These are phyloP conservation scores for Acyrthosiphon pisum DNA, from an alignment of 1,140 invertebrate genomes.

Conservation along the genomic window DNA sequence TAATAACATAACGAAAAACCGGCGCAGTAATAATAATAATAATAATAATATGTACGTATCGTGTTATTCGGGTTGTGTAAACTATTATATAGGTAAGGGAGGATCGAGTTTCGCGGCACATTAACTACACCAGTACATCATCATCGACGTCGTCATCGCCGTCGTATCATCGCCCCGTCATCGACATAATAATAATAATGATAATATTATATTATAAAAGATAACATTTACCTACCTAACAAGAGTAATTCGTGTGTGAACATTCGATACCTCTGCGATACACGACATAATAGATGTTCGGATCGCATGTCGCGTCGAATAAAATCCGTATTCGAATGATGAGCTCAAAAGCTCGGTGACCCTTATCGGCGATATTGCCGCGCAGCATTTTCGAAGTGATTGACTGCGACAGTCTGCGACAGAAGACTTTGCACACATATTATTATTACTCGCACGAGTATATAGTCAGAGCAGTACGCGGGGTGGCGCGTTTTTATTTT, in stretches of 20 bases:
- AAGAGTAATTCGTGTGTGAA: constrained; percentile 12
- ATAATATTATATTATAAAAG: neutral
- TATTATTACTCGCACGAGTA: no score
- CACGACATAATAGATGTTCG: neutral
- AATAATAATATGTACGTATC: neutral
- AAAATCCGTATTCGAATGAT: neutral
- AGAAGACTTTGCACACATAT: no score
- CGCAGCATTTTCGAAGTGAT: neutral
- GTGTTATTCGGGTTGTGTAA: neutral
- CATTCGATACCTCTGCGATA: neutral
- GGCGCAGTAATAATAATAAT: neutral
- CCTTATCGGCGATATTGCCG: neutral
- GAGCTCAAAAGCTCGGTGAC: neutral
- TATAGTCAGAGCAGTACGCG: no score
- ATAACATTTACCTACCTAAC: constrained; percentile 4
- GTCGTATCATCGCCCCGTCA: neutral
- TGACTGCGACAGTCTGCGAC: no score
- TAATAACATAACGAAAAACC: neutral
- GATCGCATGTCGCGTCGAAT: neutral
- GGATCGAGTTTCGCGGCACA: constrained; percentile 22
- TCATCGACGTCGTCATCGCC: neutral
- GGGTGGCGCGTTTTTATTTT: no score
- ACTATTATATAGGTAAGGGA: neutral
- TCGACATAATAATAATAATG: no score
- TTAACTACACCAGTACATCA: constrained; percentile 15